Evolutionary conservation across 2,797 vertebrate species (phyloP).

Genomic region (Acrossocheilus wenchowensis): DNA sequence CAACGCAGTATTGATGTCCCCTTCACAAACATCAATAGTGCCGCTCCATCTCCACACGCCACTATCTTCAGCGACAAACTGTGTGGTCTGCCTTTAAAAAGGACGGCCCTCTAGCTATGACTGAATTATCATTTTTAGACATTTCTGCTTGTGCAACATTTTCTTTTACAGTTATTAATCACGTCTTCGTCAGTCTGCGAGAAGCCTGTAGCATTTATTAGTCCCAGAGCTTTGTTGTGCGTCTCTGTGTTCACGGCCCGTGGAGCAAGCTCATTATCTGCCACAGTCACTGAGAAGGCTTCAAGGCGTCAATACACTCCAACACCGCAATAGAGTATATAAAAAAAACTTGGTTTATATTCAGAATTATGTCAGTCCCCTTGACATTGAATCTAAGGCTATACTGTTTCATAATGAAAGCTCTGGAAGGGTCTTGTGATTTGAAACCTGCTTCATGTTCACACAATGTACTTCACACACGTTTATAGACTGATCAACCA

Average conservation of each 20-base stretch:
- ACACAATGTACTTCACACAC: background rate
- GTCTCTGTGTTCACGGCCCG: slow-evolving; percentile 54
- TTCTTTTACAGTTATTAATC: slow-evolving; percentile 57
- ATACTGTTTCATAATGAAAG: slow-evolving; percentile 1
- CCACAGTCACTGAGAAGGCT: slow-evolving; percentile 10
- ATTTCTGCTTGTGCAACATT: slow-evolving; percentile 37
- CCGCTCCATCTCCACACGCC: slow-evolving; percentile 79
- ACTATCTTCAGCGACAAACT: slow-evolving; percentile 70
- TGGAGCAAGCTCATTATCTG: slow-evolving; percentile 35
- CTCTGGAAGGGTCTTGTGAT: background rate
- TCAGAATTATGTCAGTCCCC: slow-evolving; percentile 4
- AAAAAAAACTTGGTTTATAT: slow-evolving; percentile 39
- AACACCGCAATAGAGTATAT: slow-evolving; percentile 58
- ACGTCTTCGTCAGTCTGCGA: slow-evolving; percentile 58
- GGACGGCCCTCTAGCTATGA: slow-evolving; percentile 24
- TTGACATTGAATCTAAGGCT: slow-evolving; percentile 6
- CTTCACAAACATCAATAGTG: slow-evolving; percentile 78
- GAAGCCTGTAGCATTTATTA: slow-evolving; percentile 57
- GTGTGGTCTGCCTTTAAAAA: slow-evolving; percentile 17
- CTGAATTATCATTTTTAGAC: slow-evolving; percentile 48
- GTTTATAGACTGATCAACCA: background rate
- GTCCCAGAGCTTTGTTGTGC: slow-evolving; percentile 63
- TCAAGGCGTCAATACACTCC: slow-evolving; percentile 61
- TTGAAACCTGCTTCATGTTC: slow-evolving; percentile 1
- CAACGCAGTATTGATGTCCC: slow-evolving; percentile 74